Conservation (phyloP, 2,797 vertebrate species). For the Gymnothorax javanicus region DNA sequence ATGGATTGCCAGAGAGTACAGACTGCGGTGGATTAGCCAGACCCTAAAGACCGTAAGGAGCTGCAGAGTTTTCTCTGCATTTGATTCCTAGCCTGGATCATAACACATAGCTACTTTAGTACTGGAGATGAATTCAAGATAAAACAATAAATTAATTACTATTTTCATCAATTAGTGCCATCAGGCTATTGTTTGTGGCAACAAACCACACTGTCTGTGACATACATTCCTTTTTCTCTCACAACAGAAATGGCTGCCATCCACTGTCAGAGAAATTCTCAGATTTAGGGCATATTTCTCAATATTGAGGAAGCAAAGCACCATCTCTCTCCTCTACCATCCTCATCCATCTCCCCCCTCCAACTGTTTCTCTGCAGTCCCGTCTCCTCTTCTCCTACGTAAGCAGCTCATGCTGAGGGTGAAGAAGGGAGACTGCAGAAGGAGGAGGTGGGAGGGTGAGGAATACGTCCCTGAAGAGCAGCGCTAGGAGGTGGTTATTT, state of each 20-base stretch:
- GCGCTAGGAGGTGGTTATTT: background rate
- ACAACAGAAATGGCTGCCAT: background rate
- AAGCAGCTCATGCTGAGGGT: background rate
- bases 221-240: background rate
- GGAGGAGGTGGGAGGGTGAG: background rate
- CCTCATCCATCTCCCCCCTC: background rate
- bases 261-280: background rate
- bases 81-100: too few relatives aligned
- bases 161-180: background rate
- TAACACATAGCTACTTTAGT: background rate
- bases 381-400: background rate
- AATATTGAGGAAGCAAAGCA: background rate
- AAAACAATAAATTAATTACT: background rate
- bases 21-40: too few relatives aligned
- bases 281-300: background rate
- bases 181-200: background rate
- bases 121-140: background rate
- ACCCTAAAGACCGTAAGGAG: too few relatives aligned
- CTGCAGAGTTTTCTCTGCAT: too few relatives aligned
- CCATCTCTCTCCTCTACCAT: background rate
- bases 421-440: background rate
- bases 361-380: background rate
- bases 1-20: too few relatives aligned
- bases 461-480: background rate
- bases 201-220: background rate